Base-by-base conservation (phyloP, 2,113 vertebrate genomes). In the Epinephelus lanceolatus region DNA sequence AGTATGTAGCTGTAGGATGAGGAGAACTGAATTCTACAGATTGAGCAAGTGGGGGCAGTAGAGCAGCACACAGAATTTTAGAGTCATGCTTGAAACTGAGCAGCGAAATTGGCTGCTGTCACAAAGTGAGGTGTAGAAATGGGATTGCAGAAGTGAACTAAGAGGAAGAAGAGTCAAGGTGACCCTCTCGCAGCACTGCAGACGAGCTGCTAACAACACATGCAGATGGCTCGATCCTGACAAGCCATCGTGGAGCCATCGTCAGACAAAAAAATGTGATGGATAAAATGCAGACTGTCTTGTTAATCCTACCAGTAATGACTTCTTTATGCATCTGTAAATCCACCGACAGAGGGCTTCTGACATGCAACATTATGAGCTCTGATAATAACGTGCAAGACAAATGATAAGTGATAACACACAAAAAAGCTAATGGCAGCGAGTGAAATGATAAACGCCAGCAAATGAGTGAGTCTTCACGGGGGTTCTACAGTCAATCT, bases 31-130 rank as follows among this genome's bases (percentile, higher is more conserved):
- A 80, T 57, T 86, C 55, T 84, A 51, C 52, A 76, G 21, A 71
- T 17, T 11, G 37, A 76, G 69, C 94, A 92, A 45, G 61, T 37
- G 94, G 82, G 89, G 95, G 93, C 91, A 94, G 94, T 71, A 95
- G 72, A 94, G 89, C 66, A 67, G 42, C 89, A 79, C 21, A 53
- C 30, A 91, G 17, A 33, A 27, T 27, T 27, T 27, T 27, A 40
- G 40, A 40, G 52, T 7, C 25, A 15, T 21, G 40, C 72, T 82
- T 65, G 47, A 70, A 89, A 52, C 57, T 21, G 72, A 82, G 85
- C 73, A 60, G 56, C 66, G 14, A 47, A 75, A 68, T 42, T 6
- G 12, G 25, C 57, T 21, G 49, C 47, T 51, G 68, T 70, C 62
- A 80, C 17, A 74, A 66, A 71, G 63, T 5, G 25, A 84, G 57